A percentile compares a stretch with the other conserved stretches of the same genome.
Evolutionary conservation across 2,113 vertebrate species (phyloP).

Genomic region (Nerophis ophidion): DNA sequence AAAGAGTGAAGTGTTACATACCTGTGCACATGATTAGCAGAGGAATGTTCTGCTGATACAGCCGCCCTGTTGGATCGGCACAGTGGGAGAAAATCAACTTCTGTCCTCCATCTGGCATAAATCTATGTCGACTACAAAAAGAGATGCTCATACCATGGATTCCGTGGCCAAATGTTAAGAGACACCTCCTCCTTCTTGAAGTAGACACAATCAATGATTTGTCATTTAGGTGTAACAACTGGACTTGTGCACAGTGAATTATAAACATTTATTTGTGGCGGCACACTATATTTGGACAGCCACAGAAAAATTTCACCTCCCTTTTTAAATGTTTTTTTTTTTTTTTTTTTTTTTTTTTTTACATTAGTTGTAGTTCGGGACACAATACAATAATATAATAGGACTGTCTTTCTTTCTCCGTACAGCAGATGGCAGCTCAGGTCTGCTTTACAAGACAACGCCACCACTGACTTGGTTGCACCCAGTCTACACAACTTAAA

Average conservation of each 20-base stretch:
- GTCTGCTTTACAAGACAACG: too few species aligned
- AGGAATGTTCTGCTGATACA: constrained; percentile 22
- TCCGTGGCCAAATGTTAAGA: constrained; percentile 39
- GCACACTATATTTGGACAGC: too few species aligned
- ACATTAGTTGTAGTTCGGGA: too few species aligned
- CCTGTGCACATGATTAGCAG: constrained; percentile 27
- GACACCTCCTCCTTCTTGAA: constrained; percentile 56
- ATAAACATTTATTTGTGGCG: not conserved
- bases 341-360: too few species aligned
- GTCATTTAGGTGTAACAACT: not conserved
- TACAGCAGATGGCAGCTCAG: too few species aligned
- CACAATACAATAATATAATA: too few species aligned
- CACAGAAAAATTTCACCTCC: too few species aligned
- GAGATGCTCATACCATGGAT: constrained; percentile 50
- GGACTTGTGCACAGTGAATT: not conserved
- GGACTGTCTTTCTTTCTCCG: too few species aligned
- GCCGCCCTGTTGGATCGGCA: constrained; percentile 29
- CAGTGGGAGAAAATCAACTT: constrained; percentile 12
- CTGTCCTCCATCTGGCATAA: constrained; percentile 5
- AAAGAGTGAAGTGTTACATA: constrained; percentile 15
- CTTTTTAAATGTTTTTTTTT: too few species aligned
- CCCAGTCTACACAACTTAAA: too few species aligned
- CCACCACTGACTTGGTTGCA: too few species aligned
- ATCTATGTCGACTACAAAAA: constrained; percentile 9
- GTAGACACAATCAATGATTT: constrained; percentile 12